Evolutionary conservation across 2,113 vertebrate genomes (phyloP).

Genomic region (Saccopteryx leptura): DNA sequence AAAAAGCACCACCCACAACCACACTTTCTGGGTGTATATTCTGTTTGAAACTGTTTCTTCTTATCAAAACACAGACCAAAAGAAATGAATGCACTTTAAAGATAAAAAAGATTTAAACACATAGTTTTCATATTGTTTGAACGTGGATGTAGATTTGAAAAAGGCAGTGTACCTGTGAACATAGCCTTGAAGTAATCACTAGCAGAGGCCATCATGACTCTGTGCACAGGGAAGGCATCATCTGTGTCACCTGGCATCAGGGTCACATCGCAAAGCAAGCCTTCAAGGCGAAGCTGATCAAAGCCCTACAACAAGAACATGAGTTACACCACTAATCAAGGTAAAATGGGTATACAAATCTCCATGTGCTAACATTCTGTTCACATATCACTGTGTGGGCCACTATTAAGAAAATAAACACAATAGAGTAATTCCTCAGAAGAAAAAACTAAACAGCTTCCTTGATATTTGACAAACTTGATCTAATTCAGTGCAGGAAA

Average conservation of each 20-base stretch:
- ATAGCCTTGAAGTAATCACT: conserved; percentile 99
- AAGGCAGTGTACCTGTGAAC: conserved; percentile 95
- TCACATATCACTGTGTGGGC: not conserved
- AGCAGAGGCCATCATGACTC: conserved; percentile 99
- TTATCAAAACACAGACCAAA: conserved; percentile 14
- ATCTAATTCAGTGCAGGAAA: conserved; percentile 19
- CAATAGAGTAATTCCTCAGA: conserved; percentile 9
- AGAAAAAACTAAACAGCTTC: not conserved
- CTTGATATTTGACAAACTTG: not conserved
- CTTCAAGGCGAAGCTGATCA: conserved; percentile 98
- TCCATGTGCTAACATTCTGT: not conserved
- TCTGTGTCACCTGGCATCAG: conserved; percentile 97
- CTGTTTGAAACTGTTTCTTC: conserved; percentile 16
- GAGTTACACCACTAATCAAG: not conserved
- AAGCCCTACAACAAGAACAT: conserved; percentile 92
- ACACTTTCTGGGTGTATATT: not conserved
- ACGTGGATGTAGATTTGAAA: not conserved
- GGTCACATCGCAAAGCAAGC: conserved; percentile 98
- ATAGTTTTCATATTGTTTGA: not conserved
- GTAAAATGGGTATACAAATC: not conserved
- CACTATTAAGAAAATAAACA: not conserved
- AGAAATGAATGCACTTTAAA: conserved; percentile 28
- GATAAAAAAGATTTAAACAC: conserved; percentile 29
- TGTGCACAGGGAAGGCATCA: conserved; percentile 97
- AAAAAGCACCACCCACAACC: not conserved